Evolutionary conservation across 2,888 invertebrate species (phyloP).

Genomic region (Hecatera dysodea): DNA sequence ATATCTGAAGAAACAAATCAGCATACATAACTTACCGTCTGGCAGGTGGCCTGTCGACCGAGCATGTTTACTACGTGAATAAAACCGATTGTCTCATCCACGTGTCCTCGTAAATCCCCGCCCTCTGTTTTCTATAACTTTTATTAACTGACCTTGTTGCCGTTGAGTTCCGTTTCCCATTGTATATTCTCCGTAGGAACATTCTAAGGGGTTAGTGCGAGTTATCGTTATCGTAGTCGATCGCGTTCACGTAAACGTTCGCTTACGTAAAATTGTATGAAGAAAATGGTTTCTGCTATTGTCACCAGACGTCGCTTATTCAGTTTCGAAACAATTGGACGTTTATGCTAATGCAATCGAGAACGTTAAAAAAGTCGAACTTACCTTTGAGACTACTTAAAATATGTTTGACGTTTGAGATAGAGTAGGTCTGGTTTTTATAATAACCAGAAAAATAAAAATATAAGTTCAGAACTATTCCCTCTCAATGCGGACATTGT

Average conservation of each 20-base stretch:
- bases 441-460: too few relatives aligned
- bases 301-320: too few relatives aligned
- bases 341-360: too few relatives aligned
- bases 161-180: conserved; percentile 24
- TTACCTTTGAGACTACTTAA: conserved; percentile 7
- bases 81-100: conserved; percentile 54
- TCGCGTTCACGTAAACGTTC: too few relatives aligned
- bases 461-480: conserved; percentile 25
- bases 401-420: background rate
- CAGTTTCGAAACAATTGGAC: too few relatives aligned
- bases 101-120: conserved; percentile 41
- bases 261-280: too few relatives aligned
- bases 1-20: conserved; percentile 53
- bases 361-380: too few relatives aligned
- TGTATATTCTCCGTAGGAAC: conserved; percentile 18
- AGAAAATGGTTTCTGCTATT: too few relatives aligned
- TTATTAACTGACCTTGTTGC: conserved; percentile 34
- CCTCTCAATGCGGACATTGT: conserved; percentile 16
- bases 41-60: conserved; percentile 35
- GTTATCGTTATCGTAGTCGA: too few relatives aligned
- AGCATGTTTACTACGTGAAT: conserved; percentile 55
- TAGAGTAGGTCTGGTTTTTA: conserved; percentile 8
- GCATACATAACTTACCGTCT: conserved; percentile 39
- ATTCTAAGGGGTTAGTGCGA: too few relatives aligned
- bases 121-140: conserved; percentile 50